Evolutionary conservation across 2,113 vertebrate genomes (phyloP).

Genomic region (Rhinolophus sinicus): DNA sequence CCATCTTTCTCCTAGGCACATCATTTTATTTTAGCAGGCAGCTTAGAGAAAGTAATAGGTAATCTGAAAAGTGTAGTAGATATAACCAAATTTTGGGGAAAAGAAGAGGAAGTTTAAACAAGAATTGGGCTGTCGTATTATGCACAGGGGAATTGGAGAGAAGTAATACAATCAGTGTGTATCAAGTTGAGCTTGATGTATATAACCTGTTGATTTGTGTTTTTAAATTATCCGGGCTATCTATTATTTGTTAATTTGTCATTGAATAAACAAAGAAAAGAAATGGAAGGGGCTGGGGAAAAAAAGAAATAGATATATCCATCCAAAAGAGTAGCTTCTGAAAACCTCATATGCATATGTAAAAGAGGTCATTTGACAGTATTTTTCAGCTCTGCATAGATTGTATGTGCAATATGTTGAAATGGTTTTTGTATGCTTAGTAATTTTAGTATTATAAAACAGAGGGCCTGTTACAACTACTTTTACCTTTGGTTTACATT

Average conservation of each 20-base stretch:
- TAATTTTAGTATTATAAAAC: not conserved
- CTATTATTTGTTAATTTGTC: not conserved
- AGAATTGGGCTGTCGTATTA: no score
- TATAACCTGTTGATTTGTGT: not conserved
- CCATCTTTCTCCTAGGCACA: accelerated
- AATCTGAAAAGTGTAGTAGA: not conserved
- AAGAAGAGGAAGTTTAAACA: not conserved
- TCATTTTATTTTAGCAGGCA: not conserved
- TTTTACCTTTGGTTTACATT: not conserved
- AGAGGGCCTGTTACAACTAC: not conserved
- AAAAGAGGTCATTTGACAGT: accelerated
- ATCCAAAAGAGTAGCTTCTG: not conserved
- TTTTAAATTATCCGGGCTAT: not conserved
- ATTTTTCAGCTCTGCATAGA: not conserved
- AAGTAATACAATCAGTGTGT: not conserved
- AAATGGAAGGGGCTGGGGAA: not conserved
- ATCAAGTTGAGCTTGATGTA: not conserved
- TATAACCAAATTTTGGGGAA: not conserved
- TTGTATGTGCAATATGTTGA: not conserved
- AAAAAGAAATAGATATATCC: not conserved
- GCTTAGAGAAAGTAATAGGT: not conserved
- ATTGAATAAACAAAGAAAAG: not conserved
- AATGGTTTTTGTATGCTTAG: not conserved
- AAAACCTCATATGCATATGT: not conserved
- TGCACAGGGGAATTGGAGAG: not conserved